These are phyloP conservation scores for Erebia aethiops DNA, from an alignment of 2,888 invertebrate species.

Conservation along the genomic window DNA sequence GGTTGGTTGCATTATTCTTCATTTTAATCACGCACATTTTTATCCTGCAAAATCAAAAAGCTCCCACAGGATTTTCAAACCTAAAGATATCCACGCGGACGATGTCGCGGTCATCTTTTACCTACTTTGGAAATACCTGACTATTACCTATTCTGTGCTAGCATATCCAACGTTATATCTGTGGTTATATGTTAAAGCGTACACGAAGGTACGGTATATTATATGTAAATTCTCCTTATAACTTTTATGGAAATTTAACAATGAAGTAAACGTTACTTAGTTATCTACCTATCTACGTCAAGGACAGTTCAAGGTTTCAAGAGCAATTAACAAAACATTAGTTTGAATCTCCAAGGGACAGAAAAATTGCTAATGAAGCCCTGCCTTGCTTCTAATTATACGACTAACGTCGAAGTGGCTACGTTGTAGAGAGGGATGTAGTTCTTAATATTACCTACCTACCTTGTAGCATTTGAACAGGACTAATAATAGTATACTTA, in stretches of 20 bases:
- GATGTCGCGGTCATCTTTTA: too few relatives aligned
- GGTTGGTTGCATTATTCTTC: too few relatives aligned
- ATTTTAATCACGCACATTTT: too few relatives aligned
- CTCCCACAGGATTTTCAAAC: too few relatives aligned
- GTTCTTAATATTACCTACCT: background rate
- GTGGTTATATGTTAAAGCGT: too few relatives aligned
- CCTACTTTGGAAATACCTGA: too few relatives aligned
- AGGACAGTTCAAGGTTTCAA: slow-evolving; percentile 5
- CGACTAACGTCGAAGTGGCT: background rate
- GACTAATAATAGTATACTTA: background rate
- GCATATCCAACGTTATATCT: too few relatives aligned
- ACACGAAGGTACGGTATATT: too few relatives aligned
- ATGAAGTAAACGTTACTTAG: background rate
- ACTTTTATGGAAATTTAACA: background rate
- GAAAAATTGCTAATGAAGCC: slow-evolving; percentile 1
- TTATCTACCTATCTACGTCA: background rate
- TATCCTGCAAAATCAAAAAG: too few relatives aligned
- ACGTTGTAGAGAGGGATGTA: background rate
- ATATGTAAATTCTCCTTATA: too few relatives aligned
- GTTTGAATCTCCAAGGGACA: background rate
- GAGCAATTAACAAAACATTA: background rate
- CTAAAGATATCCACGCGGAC: too few relatives aligned
- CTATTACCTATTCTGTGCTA: too few relatives aligned
- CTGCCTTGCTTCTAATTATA: background rate
- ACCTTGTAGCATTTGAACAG: background rate